Evolutionary conservation across 2,113 vertebrate genomes (phyloP).

Genomic region (Nymphicus hollandicus): DNA sequence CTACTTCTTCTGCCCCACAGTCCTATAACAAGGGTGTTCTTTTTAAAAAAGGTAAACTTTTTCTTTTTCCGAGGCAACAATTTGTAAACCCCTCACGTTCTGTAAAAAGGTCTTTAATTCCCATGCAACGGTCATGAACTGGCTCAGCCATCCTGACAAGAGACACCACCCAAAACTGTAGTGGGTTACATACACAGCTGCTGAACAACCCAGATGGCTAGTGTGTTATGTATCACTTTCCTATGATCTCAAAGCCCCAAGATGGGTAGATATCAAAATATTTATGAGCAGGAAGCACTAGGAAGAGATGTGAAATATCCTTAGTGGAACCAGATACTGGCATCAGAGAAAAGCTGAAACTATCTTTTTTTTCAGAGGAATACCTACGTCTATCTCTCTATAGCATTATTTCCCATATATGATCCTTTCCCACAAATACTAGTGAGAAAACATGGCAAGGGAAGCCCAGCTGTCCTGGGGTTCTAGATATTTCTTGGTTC

Average conservation of each 20-base stretch:
- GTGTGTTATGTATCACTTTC: rapidly evolving
- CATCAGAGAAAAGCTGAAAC: not conserved
- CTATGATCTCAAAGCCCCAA: not conserved
- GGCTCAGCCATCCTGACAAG: not conserved
- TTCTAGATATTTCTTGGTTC: not conserved
- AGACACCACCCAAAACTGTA: not conserved
- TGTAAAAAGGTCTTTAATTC: not conserved
- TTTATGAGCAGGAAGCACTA: not conserved
- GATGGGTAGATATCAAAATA: rapidly evolving
- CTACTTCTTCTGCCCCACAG: not conserved
- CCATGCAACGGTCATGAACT: not conserved
- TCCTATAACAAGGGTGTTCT: not conserved
- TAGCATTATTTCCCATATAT: not conserved
- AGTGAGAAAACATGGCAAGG: not conserved
- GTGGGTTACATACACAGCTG: not conserved
- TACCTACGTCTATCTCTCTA: too few species aligned
- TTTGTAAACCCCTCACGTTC: not conserved
- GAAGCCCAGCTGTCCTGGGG: not conserved
- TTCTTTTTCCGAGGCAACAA: not conserved
- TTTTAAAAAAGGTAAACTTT: not conserved
- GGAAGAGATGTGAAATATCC: not conserved
- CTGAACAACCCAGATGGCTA: not conserved
- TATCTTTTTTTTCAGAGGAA: not conserved
- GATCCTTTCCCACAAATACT: not conserved
- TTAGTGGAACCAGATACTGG: not conserved